Conservation (phyloP, 2,113 vertebrate species). For the Microcebus griseorufus region DNA sequence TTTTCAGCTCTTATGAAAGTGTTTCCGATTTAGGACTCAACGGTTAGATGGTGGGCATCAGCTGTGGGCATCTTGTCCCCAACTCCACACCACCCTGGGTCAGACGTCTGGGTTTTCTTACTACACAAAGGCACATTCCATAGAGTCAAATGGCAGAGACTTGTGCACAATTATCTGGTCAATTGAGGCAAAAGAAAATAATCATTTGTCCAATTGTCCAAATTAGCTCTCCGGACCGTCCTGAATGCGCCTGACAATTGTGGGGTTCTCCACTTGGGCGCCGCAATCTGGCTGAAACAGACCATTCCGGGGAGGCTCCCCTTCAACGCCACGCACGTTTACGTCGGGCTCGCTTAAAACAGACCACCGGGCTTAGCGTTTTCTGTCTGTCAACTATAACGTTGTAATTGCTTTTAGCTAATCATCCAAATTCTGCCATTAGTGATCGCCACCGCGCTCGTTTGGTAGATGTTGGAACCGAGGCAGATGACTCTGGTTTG, state of each 20-base stretch:
- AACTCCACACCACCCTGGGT: not conserved
- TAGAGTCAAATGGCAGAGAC: not conserved
- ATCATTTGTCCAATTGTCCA: conserved; percentile 59
- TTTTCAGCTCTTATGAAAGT: accelerated
- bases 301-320: not conserved
- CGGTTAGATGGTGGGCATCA: not conserved
- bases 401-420: conserved; percentile 51
- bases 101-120: not conserved
- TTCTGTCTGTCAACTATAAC: conserved; percentile 60
- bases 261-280: not conserved
- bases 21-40: not conserved
- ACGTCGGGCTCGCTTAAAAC: not conserved
- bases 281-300: not conserved
- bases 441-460: not conserved
- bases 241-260: not conserved
- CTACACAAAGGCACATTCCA: not conserved
- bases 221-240: conserved; percentile 16
- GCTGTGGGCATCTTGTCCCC: not conserved
- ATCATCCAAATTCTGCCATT: conserved; percentile 32
- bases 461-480: not conserved
- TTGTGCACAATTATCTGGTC: conserved; percentile 45
- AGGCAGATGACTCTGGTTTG: not conserved
- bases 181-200: conserved; percentile 53
- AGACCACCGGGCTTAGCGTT: conserved; percentile 14
- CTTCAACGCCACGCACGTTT: not conserved